A percentile compares a stretch with the other conserved stretches of the same genome.
These are phyloP conservation scores for Polypedilum pembai DNA, from an alignment of 1,140 invertebrate species.

Conservation along the genomic window DNA sequence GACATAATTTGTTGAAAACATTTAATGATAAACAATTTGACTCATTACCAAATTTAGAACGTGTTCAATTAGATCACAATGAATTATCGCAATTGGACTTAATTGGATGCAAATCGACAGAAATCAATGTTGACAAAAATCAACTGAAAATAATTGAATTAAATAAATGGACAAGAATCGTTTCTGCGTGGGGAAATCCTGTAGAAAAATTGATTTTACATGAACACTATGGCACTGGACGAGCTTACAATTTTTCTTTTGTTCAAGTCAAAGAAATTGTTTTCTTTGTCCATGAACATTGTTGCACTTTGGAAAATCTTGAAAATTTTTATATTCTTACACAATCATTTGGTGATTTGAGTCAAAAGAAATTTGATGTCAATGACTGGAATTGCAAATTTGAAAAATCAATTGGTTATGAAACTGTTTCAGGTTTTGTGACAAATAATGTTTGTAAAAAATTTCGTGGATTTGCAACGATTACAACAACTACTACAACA, in stretches of 20 bases:
- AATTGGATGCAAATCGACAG: not conserved
- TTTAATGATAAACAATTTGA: constrained; percentile 13
- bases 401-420: not conserved
- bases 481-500: not conserved
- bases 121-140: constrained; percentile 26
- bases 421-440: not conserved
- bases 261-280: not conserved
- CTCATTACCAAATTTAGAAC: not conserved
- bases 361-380: not conserved
- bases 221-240: constrained; percentile 5
- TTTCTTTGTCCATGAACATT: not conserved
- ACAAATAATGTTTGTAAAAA: not conserved
- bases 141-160: not conserved
- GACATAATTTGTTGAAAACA: not conserved
- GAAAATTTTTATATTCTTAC: constrained; percentile 22
- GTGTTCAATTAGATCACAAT: not conserved
- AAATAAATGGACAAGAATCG: not conserved
- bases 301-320: not conserved
- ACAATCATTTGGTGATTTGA: constrained; percentile 22
- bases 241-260: constrained; percentile 7
- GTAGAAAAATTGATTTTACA: not conserved
- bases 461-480: not conserved
- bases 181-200: not conserved
- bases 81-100: not conserved
- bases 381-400: constrained; percentile 4